phyloP scores from a whole-genome alignment of 2,797 vertebrate genomes.

The Okamejei kenojei region DNA sequence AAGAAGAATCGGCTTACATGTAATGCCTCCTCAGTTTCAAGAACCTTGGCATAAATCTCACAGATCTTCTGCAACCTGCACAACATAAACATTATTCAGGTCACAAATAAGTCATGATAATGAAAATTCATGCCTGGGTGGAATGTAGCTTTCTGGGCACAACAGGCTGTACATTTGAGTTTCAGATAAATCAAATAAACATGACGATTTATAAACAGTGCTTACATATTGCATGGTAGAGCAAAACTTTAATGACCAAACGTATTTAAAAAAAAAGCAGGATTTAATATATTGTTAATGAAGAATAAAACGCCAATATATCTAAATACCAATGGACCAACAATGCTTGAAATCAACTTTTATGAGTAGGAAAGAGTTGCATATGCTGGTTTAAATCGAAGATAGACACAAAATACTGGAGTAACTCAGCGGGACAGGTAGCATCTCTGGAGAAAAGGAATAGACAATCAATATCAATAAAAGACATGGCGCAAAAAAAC shows the following conservation, averaged over 20 bases:
- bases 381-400: no score
- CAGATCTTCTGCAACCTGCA: conserved; percentile 77
- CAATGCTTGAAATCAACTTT: not conserved
- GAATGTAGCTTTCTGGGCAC: not conserved
- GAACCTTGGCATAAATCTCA: conserved; percentile 83
- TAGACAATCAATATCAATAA: not conserved
- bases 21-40: conserved; percentile 80
- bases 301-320: not conserved
- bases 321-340: not conserved
- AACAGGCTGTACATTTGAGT: no score
- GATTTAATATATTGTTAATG: conserved; percentile 22
- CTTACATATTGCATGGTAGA: not conserved
- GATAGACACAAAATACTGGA: no score
- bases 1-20: conserved; percentile 66
- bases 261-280: not conserved
- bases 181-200: conserved; percentile 9
- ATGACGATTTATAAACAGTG: not conserved
- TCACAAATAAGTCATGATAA: not conserved
- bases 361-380: not conserved
- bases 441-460: not conserved
- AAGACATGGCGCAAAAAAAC: not conserved
- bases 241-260: conserved; percentile 1
- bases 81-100: conserved; percentile 39
- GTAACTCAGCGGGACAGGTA: no score
- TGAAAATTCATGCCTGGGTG: not conserved